Conservation (phyloP, 2,113 vertebrate species). For the Capreolus pygargus region DNA sequence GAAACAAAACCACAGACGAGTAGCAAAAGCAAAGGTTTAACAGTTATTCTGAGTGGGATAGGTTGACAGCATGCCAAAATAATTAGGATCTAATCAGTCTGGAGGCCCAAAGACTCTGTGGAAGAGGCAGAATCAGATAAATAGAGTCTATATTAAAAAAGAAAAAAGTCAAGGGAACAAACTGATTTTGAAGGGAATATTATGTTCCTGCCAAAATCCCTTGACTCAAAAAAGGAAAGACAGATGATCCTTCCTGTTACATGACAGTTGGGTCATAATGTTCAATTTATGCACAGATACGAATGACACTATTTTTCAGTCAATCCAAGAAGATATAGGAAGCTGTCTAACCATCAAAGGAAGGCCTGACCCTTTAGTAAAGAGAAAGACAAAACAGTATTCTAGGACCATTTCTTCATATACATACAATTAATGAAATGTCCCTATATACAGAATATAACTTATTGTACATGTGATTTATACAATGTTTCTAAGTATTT, state of each 20-base stretch:
- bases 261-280: slow-evolving; percentile 68
- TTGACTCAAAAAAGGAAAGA: slow-evolving; percentile 76
- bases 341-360: background rate
- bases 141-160: slow-evolving; percentile 55
- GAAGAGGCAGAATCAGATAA: slow-evolving; percentile 74
- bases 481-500: background rate
- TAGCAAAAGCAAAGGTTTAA: slow-evolving; percentile 74
- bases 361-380: background rate
- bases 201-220: slow-evolving; percentile 78
- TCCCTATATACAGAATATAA: background rate
- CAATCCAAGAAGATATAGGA: background rate
- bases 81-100: slow-evolving; percentile 83
- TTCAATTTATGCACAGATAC: slow-evolving; percentile 52
- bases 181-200: slow-evolving; percentile 79
- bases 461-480: background rate
- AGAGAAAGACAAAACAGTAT: background rate
- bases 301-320: slow-evolving; percentile 45
- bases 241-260: slow-evolving; percentile 64
- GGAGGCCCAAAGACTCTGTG: slow-evolving; percentile 47
- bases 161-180: slow-evolving; percentile 67
- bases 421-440: background rate
- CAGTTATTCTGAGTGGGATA: slow-evolving; percentile 75
- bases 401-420: background rate
- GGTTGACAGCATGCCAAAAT: slow-evolving; percentile 79
- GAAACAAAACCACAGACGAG: slow-evolving; percentile 78